phyloP scores from a whole-genome alignment of 1,140 invertebrate genomes.

The Pseudomyrmex gracilis region DNA sequence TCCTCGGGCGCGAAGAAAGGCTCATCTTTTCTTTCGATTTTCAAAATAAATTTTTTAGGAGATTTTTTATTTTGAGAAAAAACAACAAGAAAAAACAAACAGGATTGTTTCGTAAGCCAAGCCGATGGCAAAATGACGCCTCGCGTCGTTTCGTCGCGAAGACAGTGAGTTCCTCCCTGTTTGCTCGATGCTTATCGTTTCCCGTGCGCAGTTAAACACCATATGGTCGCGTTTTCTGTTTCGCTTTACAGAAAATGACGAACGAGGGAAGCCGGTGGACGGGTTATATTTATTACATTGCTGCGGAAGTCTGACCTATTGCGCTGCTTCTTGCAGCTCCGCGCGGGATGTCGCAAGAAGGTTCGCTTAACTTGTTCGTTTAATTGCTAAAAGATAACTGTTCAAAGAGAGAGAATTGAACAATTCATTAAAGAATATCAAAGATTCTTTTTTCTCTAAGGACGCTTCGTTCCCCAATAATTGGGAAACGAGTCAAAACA shows the following conservation, averaged over 20 bases:
- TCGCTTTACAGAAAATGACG: constrained; percentile 58
- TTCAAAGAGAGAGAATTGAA: neutral
- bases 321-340: constrained; percentile 65
- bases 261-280: constrained; percentile 59
- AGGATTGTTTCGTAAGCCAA: too few relatives aligned
- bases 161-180: constrained; percentile 61
- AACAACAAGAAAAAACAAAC: too few relatives aligned
- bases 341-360: constrained; percentile 10
- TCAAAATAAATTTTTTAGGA: too few relatives aligned
- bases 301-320: constrained; percentile 73
- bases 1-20: neutral
- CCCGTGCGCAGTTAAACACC: constrained; percentile 69
- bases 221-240: constrained; percentile 71
- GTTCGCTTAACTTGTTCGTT: neutral
- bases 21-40: too few relatives aligned
- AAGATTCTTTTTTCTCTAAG: neutral
- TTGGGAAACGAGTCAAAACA: constrained; percentile 11
- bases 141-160: constrained; percentile 8
- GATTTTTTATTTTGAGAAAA: too few relatives aligned
- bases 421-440: neutral
- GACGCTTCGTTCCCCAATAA: neutral
- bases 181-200: constrained; percentile 70
- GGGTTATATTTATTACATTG: constrained; percentile 72
- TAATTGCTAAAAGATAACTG: neutral
- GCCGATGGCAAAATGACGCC: too few relatives aligned